Evolutionary conservation across 2,888 invertebrate genomes (phyloP).

Genomic region (Linnaemya tessellans): DNA sequence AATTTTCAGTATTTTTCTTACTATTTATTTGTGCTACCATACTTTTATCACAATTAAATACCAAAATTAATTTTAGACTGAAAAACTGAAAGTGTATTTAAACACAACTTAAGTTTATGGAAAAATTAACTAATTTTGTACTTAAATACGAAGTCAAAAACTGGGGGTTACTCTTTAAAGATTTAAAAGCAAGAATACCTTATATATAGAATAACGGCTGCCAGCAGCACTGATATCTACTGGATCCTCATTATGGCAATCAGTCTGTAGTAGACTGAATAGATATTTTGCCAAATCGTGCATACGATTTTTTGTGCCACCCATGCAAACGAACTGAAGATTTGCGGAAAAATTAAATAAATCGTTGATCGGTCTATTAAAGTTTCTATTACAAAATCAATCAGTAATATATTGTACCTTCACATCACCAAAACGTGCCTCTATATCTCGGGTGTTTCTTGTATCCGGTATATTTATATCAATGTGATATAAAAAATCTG

Average conservation of each 20-base stretch:
- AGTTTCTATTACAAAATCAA: too few species aligned
- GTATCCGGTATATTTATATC: slow-evolving; percentile 93
- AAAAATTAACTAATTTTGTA: too few species aligned
- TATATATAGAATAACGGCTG: slow-evolving; percentile 96
- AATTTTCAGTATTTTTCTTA: too few species aligned
- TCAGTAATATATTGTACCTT: slow-evolving; percentile 88
- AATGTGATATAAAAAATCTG: slow-evolving; percentile 94
- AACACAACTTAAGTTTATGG: too few species aligned
- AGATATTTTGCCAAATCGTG: slow-evolving; percentile 93
- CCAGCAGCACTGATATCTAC: slow-evolving; percentile 93
- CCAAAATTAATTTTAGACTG: too few species aligned
- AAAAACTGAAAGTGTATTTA: too few species aligned
- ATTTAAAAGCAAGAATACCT: slow-evolving; percentile 85
- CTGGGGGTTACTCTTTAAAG: too few species aligned
- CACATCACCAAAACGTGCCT: slow-evolving; percentile 96
- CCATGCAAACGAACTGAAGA: slow-evolving; percentile 95
- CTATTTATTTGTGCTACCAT: too few species aligned
- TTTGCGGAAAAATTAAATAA: neutral
- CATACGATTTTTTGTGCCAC: slow-evolving; percentile 96
- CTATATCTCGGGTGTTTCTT: slow-evolving; percentile 87
- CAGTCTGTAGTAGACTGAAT: slow-evolving; percentile 91
- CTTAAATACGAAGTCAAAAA: too few species aligned
- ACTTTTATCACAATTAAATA: too few species aligned
- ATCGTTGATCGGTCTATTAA: neutral
- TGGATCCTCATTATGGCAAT: slow-evolving; percentile 90